Conservation (phyloP, 2,797 vertebrate species). For the Coregonus suidteri region DNA sequence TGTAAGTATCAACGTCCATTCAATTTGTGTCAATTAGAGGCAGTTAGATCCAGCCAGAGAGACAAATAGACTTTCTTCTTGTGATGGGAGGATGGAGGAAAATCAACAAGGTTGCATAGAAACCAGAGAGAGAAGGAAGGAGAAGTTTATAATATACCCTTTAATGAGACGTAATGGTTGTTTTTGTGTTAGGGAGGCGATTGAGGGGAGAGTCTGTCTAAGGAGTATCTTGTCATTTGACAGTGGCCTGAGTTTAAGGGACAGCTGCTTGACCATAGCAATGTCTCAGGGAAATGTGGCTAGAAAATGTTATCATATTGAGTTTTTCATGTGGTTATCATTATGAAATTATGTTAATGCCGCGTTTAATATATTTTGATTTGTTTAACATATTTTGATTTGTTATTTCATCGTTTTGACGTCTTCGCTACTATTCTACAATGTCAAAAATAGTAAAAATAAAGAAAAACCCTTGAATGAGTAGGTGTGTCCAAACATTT, state of each 20-base stretch:
- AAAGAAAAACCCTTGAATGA: too few species aligned
- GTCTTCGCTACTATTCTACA: too few species aligned
- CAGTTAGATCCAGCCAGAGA: conserved; percentile 14
- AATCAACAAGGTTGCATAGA: conserved; percentile 26
- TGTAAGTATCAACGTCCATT: conserved; percentile 48
- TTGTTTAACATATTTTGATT: too few species aligned
- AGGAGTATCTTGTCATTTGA: background rate
- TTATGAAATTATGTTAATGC: background rate
- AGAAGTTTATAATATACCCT: conserved; percentile 54
- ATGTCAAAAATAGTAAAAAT: too few species aligned
- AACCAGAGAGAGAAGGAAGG: conserved; percentile 23
- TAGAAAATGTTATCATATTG: too few species aligned
- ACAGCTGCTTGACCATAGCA: background rate
- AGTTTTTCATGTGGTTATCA: too few species aligned
- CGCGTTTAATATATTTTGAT: too few species aligned
- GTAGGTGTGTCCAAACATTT: too few species aligned
- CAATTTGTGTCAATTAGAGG: conserved; percentile 58
- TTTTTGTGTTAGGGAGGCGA: conserved; percentile 35
- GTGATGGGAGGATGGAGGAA: conserved; percentile 22
- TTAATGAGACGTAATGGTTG: conserved; percentile 64
- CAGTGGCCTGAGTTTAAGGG: background rate
- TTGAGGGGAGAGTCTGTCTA: conserved; percentile 23
- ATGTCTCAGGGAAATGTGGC: background rate
- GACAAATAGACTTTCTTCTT: background rate
- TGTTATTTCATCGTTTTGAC: too few species aligned